Evolutionary conservation across 2,113 vertebrate genomes (phyloP), one percentile per base, ranked within the genome.

Genomic region (Cebidichthys violaceus): DNA sequence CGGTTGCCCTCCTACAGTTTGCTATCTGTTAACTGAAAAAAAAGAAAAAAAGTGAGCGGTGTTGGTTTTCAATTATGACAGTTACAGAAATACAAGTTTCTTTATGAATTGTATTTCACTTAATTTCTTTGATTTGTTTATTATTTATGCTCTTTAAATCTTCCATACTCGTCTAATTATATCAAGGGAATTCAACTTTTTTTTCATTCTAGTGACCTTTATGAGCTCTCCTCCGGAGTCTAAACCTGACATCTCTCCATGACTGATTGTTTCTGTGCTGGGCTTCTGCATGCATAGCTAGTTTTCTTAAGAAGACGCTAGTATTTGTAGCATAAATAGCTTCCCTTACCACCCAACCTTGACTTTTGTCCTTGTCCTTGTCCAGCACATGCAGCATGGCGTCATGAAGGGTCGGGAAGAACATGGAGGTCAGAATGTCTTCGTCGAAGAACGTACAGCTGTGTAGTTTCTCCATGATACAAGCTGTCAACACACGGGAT

Each of bases 381-480:
- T 95, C 86, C 62, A 94, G 76, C 76, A 96, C 94, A 35, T 96
- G 91, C 86, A 98, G 92, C 92, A 97, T 88, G 0, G 96, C 96
- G 61, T 98, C 97, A 7, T 97, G 97, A 67, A 97, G 91, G 29
- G 95, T 96, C 39, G 96, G 94, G 90, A 96, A 99, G 89, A 98
- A 96, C 50, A 98, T 96, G 77, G 97, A 96, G 6, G 94, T 87
- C 68, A 85, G 94, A 55, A 99, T 91, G 89, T 97, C 96, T 10
- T 96, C 94, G 14, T 98, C 96, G 81, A 99, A 99, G 95, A 98
- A 98, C 57, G 72, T 76, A 64, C 95, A 96, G 50, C 79, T 92
- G 81, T 90, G 82, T 60, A 99, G 94, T 87, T 97, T 97, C 73
- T 97, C 96, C 87, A 96, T 72, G 75, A 98, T 87, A 14, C 95